A percentile compares a stretch with the other conserved stretches of the same genome.
Evolutionary conservation across 2,888 invertebrate genomes (phyloP).

Genomic region (Psylliodes chrysocephalus): DNA sequence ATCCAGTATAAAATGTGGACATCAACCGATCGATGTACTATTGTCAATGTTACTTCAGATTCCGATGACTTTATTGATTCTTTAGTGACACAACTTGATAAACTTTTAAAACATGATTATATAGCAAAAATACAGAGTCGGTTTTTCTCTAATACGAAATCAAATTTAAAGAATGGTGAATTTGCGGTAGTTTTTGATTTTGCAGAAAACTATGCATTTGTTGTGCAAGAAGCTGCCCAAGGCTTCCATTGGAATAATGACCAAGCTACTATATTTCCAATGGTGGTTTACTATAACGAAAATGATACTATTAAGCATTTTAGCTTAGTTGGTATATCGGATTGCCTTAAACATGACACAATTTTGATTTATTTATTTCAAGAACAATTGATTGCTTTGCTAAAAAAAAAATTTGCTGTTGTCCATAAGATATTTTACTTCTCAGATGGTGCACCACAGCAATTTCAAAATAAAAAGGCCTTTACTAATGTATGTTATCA

Average conservation of each 20-base stretch:
- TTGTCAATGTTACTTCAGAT: background rate
- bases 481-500: background rate
- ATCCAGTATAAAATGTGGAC: background rate
- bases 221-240: background rate
- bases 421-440: background rate
- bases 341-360: background rate
- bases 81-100: background rate
- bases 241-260: background rate
- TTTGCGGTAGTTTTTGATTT: background rate
- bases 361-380: background rate
- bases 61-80: background rate
- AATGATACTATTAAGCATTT: background rate
- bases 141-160: background rate
- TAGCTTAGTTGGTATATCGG: background rate
- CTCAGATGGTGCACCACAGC: background rate
- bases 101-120: background rate
- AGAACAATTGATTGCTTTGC: background rate
- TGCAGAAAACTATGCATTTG: background rate
- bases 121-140: background rate
- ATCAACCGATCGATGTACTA: background rate
- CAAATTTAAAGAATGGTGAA: background rate
- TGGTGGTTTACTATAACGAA: background rate
- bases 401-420: background rate
- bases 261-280: background rate
- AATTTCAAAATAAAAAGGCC: background rate